Evolutionary conservation across 2,888 invertebrate species (phyloP), one percentile per base, ranked within the genome.

Genomic region (Melanostoma mellinum): DNA sequence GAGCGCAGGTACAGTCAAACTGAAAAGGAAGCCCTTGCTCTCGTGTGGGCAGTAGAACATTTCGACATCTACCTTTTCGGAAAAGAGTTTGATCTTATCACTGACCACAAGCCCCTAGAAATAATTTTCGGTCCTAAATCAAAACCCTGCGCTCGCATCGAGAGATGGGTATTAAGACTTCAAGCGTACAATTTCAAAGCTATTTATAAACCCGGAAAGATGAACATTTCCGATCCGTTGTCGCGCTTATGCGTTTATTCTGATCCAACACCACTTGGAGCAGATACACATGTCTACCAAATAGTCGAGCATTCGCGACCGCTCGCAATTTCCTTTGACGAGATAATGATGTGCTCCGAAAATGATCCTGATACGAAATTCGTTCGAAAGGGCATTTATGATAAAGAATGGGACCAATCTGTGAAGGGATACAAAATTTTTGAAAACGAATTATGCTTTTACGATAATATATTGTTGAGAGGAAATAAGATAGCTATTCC

Each of bases 31-130:
- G 89, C 88, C 3, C 80, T 90, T 5, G 87, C 87, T 8, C 76
- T 89, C 3, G 85, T 90, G 33, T 91, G 72, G 72, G 53, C 48
- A 10, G 60, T 68, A 6, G 63, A 74, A 55, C 36, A 61, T 35
- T 78, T 91, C 76, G 87, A 90, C 63, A 85, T 88, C 32, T 92
- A 89, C 77, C 58, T 91, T 1, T 88, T 86, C 76, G 92, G 91
- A 4, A 85, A 88, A 2, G 86, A 87, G 6, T 92, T 92, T 85
- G 88, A 87, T 0, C 80, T 87, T 0, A 65, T 85, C 2, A 86
- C 82, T 0, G 87, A 87, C 38, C 87, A 87, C 46, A 87, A 87
- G 58, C 90, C 91, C 0, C 80, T 92, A 4, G 86, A 87, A 58
- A 84, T 36, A 5, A 86, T 87, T 32, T 87, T 87, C 74, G 75